Conservation (phyloP, 2,113 vertebrate species). For the Pteropus alecto region DNA sequence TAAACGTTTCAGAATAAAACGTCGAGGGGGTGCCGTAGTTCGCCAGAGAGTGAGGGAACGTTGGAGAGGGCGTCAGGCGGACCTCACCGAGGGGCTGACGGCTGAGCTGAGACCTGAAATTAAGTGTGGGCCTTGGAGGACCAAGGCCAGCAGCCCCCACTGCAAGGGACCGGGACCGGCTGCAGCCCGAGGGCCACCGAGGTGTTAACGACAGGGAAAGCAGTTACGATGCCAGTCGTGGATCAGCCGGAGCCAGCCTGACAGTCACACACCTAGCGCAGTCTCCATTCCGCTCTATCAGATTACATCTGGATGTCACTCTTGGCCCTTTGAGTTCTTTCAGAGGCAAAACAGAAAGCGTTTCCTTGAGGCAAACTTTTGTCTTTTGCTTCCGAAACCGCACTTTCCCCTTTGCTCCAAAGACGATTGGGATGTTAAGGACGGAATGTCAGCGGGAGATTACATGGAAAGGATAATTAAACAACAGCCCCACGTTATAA, state of each 20-base stretch:
- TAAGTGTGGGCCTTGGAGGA: background rate
- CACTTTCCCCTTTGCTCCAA: constrained; percentile 55
- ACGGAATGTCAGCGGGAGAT: constrained; percentile 44
- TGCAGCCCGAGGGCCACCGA: background rate
- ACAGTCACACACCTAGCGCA: accelerated
- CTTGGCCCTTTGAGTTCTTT: background rate
- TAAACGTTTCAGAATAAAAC: background rate
- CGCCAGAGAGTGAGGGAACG: background rate
- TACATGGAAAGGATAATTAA: constrained; percentile 58
- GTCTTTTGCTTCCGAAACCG: constrained; percentile 52
- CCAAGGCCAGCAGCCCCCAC: background rate
- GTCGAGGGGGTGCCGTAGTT: background rate
- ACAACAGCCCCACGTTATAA: constrained; percentile 36
- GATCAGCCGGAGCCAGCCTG: background rate
- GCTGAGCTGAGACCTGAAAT: background rate
- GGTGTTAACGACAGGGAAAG: accelerated
- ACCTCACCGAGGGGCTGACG: background rate
- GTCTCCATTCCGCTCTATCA: background rate
- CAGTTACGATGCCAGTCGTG: accelerated
- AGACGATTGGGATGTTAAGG: constrained; percentile 47
- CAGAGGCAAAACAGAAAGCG: constrained; percentile 49
- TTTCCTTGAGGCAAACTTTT: constrained; percentile 67
- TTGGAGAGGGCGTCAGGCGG: background rate
- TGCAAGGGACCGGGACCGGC: accelerated
- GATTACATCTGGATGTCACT: background rate